Evolutionary conservation across 2,113 vertebrate genomes (phyloP).

Genomic region (Thomomys bottae): DNA sequence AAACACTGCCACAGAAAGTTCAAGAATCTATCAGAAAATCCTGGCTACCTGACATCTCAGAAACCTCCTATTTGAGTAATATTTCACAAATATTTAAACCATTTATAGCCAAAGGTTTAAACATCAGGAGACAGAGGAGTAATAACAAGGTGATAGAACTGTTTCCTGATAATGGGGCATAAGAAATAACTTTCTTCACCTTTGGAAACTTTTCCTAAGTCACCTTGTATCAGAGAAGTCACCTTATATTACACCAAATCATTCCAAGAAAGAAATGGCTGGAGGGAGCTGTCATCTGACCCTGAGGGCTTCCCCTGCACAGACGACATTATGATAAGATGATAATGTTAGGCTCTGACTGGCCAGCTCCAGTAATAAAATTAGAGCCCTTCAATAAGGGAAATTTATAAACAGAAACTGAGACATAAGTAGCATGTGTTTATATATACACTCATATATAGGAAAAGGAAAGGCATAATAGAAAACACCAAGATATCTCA

Average conservation of each 20-base stretch:
- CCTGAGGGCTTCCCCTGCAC: not conserved
- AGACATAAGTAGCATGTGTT: not conserved
- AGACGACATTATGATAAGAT: not conserved
- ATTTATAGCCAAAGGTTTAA: not conserved
- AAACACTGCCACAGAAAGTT: not conserved
- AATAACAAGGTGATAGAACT: not conserved
- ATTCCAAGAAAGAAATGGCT: not conserved
- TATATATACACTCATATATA: not conserved
- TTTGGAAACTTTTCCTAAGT: constrained; percentile 41
- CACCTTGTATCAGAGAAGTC: not conserved
- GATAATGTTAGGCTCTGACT: not conserved
- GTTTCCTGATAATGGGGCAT: constrained; percentile 5
- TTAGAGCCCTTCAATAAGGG: not conserved
- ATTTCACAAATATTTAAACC: not conserved
- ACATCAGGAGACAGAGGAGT: not conserved
- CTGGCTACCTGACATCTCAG: not conserved
- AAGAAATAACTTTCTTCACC: constrained; percentile 44
- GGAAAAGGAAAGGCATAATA: not conserved
- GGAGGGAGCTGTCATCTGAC: not conserved
- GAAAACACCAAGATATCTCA: not conserved
- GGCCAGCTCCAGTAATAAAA: not conserved
- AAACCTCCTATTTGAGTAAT: not conserved
- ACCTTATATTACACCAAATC: not conserved
- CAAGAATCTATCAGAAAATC: not conserved
- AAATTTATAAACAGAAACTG: constrained; percentile 53